phyloP scores from a whole-genome alignment of 2,888 invertebrate genomes.

The Platycnemis pennipes region DNA sequence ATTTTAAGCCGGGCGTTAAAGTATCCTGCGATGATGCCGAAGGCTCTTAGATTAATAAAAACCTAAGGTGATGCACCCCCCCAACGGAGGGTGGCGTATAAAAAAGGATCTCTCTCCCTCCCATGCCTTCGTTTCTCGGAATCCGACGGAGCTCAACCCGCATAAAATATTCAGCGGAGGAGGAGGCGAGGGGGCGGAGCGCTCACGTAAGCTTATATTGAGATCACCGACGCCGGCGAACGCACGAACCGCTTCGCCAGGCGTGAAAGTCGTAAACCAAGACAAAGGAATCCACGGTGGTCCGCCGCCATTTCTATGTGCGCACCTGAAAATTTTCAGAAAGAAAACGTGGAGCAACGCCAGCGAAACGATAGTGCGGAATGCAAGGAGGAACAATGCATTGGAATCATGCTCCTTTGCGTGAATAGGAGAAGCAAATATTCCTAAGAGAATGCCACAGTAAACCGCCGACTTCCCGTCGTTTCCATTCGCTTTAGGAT shows the following conservation, averaged over 20 bases:
- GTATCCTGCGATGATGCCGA: neutral
- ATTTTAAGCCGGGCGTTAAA: neutral
- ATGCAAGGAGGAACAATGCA: neutral
- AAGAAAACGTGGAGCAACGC: neutral
- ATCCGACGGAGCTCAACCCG: neutral
- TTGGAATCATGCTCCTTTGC: neutral
- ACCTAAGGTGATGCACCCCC: neutral
- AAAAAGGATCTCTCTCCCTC: neutral
- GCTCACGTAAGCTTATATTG: neutral
- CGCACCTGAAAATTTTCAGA: neutral
- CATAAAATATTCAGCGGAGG: constrained; percentile 21
- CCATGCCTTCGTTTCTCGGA: neutral
- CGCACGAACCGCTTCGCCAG: neutral
- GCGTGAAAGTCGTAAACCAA: constrained; percentile 2
- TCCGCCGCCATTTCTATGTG: neutral
- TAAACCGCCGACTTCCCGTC: too few relatives aligned
- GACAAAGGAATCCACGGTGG: constrained; percentile 29
- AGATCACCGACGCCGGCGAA: neutral
- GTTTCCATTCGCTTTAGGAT: too few relatives aligned
- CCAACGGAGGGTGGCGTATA: neutral
- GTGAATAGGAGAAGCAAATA: too few relatives aligned
- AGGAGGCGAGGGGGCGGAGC: neutral
- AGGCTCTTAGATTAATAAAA: constrained; percentile 19
- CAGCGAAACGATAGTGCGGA: neutral
- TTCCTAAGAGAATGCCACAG: too few relatives aligned